Base-by-base conservation (phyloP, 2,888 invertebrate genomes). In the Barypeithes pellucidus region DNA sequence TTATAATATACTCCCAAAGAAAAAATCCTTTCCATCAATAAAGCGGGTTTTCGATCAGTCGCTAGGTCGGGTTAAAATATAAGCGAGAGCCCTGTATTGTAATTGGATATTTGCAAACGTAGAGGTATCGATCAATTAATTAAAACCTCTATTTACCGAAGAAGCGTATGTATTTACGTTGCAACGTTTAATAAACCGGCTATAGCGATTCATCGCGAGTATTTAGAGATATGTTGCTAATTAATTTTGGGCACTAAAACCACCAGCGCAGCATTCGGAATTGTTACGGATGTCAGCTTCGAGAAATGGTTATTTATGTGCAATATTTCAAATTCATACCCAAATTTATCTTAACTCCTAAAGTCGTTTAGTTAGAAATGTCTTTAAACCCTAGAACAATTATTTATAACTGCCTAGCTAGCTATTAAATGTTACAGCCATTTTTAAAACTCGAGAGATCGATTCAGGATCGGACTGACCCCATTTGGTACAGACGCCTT, bases 281-380 rank as follows among this genome's bases (percentile, higher is more conserved):
- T 65, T 33, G 70, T 33, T 47, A 45, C 59, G 45, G 65, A 47
- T 71, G 63, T 52, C 65, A 36, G 36, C 24, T 63, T 45, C 29
- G 59, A 57, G 63, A 71, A 65, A 71, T 71, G 62, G 57, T 70
- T 70, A 41, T 63, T 70, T 54, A 52, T 41, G 57, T 47, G 70
- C 57, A 16, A 71, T 71, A 71, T 71, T 71, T 71, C 70, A 71
- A 43, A 45, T 45, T 29, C 70, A 54, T 47, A 65, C 63, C 65
- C 65, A 57, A 65, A 71, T 71, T 71, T 71, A 65, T 71, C 69
- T 69, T 33, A 33, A 57, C 54, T 57, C 16, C 33, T 54, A n/a
- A 29, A 29, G 54, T 33, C 54, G 54, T 33, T 57, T 57, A 33
- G 54, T 57, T 33, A 14, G 14, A 36, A 57, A 33, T 57, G 33